phyloP scores from a whole-genome alignment of 1,140 invertebrate genomes.

The Leucophenga varia region DNA sequence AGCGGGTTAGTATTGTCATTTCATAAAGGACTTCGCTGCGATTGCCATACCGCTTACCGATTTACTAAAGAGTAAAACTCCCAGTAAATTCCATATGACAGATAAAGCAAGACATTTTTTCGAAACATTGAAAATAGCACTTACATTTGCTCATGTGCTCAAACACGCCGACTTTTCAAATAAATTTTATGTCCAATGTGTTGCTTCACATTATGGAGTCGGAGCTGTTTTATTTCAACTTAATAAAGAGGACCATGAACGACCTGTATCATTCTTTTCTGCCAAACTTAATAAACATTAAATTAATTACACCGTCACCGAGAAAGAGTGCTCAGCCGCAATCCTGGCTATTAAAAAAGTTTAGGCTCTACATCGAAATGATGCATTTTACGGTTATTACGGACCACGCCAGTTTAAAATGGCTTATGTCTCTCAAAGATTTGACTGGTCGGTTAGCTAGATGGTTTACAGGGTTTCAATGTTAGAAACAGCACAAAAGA shows the following conservation, averaged over 20 bases:
- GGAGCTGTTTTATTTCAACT: slow-evolving; percentile 45
- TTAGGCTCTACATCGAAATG: slow-evolving; percentile 4
- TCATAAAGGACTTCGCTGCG: slow-evolving; percentile 1
- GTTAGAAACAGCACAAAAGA: too few relatives aligned
- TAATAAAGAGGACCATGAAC: slow-evolving; percentile 21
- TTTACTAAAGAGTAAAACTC: slow-evolving; percentile 1
- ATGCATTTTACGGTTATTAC: slow-evolving; percentile 3
- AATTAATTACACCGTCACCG: slow-evolving; percentile 11
- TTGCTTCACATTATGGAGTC: slow-evolving; percentile 41
- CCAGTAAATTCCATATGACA: slow-evolving; percentile 21
- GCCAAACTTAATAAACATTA: slow-evolving; percentile 17
- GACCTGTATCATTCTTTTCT: slow-evolving; percentile 46
- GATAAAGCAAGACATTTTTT: slow-evolving; percentile 36
- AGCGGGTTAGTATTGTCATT: slow-evolving; percentile 1
- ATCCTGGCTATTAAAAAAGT: slow-evolving; percentile 4
- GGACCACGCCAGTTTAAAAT: slow-evolving; percentile 7
- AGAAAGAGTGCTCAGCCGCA: slow-evolving; percentile 9
- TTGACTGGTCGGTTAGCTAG: slow-evolving; percentile 24
- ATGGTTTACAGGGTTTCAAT: too few relatives aligned
- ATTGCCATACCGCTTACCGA: slow-evolving; percentile 1
- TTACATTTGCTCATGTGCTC: slow-evolving; percentile 44
- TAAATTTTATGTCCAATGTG: slow-evolving; percentile 43
- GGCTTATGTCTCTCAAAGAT: slow-evolving; percentile 24
- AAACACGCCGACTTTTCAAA: slow-evolving; percentile 38
- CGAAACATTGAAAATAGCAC: slow-evolving; percentile 24